Conservation (phyloP, 2,113 vertebrate genomes). For the Panthera leo region DNA sequence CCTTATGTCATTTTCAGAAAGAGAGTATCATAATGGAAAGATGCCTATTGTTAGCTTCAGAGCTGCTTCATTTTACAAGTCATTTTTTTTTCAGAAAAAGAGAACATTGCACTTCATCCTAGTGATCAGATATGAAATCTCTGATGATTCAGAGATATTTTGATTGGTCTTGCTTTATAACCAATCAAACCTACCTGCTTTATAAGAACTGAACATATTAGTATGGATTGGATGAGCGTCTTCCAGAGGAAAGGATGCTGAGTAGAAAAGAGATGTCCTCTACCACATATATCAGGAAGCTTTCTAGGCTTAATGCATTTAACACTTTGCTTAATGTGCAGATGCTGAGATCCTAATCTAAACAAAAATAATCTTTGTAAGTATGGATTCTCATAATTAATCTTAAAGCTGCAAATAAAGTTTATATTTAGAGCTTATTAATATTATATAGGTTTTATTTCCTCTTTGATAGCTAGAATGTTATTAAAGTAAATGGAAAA, state of each 20-base stretch:
- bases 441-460: not conserved
- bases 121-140: not conserved
- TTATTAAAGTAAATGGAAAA: slow-evolving; percentile 15
- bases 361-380: not conserved
- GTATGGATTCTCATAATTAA: not conserved
- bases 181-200: not conserved
- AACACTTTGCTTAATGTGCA: not conserved
- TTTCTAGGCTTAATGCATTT: not conserved
- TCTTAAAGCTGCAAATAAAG: not conserved
- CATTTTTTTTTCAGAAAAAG: not conserved
- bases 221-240: not conserved
- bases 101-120: not conserved
- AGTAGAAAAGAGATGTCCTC: not conserved
- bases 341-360: not conserved
- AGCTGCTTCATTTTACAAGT: not conserved
- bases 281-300: not conserved
- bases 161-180: not conserved
- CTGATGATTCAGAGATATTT: not conserved
- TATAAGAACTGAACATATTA: not conserved
- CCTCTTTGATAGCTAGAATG: not conserved
- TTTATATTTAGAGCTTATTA: not conserved
- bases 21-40: not conserved
- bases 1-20: not conserved
- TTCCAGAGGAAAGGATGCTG: not conserved
- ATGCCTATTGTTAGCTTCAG: not conserved